phyloP scores from a whole-genome alignment of 2,113 vertebrate genomes.

The Nematolebias whitei region DNA sequence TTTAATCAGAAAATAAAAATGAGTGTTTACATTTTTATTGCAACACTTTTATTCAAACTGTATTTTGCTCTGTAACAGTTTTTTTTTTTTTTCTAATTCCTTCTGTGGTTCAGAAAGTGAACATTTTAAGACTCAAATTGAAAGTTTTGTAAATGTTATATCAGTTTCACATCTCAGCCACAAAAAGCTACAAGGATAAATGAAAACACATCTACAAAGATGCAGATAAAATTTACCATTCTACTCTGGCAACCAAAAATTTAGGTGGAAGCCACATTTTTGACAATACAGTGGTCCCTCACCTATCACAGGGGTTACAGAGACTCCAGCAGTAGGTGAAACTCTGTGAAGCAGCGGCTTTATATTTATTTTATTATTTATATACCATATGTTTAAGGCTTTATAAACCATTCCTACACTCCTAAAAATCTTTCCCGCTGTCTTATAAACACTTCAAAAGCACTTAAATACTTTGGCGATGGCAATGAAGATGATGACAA shows the following conservation, averaged over 20 bases:
- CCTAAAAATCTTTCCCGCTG: no score
- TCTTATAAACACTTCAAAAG: no score
- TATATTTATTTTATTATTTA: no score
- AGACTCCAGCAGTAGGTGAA: no score
- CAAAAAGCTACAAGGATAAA: constrained; percentile 30
- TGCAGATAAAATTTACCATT: constrained; percentile 1
- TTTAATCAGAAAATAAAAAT: constrained; percentile 62
- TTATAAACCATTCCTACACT: no score
- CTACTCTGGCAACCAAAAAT: constrained; percentile 8
- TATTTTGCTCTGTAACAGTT: constrained; percentile 72
- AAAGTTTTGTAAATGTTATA: constrained; percentile 60
- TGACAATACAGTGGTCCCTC: no score
- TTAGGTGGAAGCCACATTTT: constrained; percentile 18
- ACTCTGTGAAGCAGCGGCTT: no score
- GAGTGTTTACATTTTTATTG: constrained; percentile 72
- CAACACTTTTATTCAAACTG: constrained; percentile 70
- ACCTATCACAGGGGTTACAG: no score
- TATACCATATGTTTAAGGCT: no score
- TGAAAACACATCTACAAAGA: constrained; percentile 14
- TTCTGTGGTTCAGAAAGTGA: constrained; percentile 57
- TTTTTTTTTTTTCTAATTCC: constrained; percentile 67
- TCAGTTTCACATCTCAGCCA: constrained; percentile 17
- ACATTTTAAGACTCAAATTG: constrained; percentile 64
- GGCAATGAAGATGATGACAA: no score
- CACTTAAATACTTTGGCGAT: no score